A percentile compares a stretch with the other conserved stretches of the same genome.
phyloP scores from a whole-genome alignment of 2,888 invertebrate species.

The Idaea aversata region DNA sequence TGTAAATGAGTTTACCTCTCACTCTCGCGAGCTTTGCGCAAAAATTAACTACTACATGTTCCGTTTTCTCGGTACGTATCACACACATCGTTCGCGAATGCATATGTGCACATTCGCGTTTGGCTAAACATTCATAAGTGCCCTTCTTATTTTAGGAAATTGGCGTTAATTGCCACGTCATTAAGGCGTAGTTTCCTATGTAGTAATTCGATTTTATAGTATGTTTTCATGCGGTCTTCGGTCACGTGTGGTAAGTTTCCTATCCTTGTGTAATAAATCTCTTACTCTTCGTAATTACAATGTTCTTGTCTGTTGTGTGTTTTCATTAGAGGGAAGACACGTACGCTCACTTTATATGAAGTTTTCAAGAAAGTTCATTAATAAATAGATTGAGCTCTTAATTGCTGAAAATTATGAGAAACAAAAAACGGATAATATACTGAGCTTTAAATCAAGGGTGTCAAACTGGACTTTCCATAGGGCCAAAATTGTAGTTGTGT shows the following conservation, averaged over 20 bases:
- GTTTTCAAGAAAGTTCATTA: slow-evolving; percentile 7
- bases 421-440: too few relatives aligned
- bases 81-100: slow-evolving; percentile 69
- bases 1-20: slow-evolving; percentile 76
- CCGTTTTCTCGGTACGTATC: slow-evolving; percentile 58
- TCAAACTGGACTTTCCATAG: too few relatives aligned
- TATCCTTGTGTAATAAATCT: slow-evolving; percentile 77
- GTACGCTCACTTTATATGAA: slow-evolving; percentile 30
- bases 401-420: too few relatives aligned
- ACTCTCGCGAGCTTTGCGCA: slow-evolving; percentile 77
- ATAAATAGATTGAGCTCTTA: too few relatives aligned
- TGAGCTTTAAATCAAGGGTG: too few relatives aligned
- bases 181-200: slow-evolving; percentile 62
- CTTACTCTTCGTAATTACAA: slow-evolving; percentile 77
- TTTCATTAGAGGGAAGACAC: slow-evolving; percentile 68
- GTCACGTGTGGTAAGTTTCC: slow-evolving; percentile 77
- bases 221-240: slow-evolving; percentile 42
- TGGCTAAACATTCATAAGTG: slow-evolving; percentile 46
- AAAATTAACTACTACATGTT: slow-evolving; percentile 79
- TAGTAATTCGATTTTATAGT: slow-evolving; percentile 44
- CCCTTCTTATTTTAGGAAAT: slow-evolving; percentile 45
- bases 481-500: too few relatives aligned
- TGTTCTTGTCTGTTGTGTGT: slow-evolving; percentile 77
- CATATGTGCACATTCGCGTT: slow-evolving; percentile 63
- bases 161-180: slow-evolving; percentile 56